Conservation (phyloP, 2,797 vertebrate genomes). For the Notamacropus eugenii region DNA sequence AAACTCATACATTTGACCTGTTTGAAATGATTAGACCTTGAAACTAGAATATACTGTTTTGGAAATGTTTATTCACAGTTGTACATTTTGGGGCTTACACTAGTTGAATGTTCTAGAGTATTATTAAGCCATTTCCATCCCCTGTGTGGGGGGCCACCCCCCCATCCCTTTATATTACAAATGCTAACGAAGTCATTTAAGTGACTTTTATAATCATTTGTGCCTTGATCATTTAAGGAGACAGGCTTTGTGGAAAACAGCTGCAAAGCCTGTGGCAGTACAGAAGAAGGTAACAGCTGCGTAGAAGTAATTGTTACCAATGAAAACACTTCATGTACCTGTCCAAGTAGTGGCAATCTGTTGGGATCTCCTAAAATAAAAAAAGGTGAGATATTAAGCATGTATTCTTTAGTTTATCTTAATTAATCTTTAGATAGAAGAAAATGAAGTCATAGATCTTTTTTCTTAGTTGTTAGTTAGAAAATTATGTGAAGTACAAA, state of each 20-base stretch:
- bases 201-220: constrained; percentile 22
- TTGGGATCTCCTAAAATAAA: constrained; percentile 91
- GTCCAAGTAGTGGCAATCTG: constrained; percentile 88
- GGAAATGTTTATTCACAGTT: neutral
- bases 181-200: constrained; percentile 37
- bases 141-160: too few relatives aligned
- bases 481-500: neutral
- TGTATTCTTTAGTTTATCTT: neutral
- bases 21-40: constrained; percentile 18
- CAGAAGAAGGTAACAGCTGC: constrained; percentile 85
- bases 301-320: constrained; percentile 89
- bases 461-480: constrained; percentile 32
- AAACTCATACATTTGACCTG: neutral
- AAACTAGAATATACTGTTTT: neutral
- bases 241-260: constrained; percentile 89
- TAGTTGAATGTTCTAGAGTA: neutral
- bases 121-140: neutral
- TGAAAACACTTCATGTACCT: constrained; percentile 90
- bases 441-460: constrained; percentile 13
- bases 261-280: constrained; percentile 91
- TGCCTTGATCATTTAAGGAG: constrained; percentile 84
- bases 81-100: neutral
- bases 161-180: constrained; percentile 13
- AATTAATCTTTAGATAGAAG: neutral
- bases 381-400: constrained; percentile 87